Base-by-base conservation (phyloP, 2,888 invertebrate genomes). In the Caenorhabditis virilis region DNA sequence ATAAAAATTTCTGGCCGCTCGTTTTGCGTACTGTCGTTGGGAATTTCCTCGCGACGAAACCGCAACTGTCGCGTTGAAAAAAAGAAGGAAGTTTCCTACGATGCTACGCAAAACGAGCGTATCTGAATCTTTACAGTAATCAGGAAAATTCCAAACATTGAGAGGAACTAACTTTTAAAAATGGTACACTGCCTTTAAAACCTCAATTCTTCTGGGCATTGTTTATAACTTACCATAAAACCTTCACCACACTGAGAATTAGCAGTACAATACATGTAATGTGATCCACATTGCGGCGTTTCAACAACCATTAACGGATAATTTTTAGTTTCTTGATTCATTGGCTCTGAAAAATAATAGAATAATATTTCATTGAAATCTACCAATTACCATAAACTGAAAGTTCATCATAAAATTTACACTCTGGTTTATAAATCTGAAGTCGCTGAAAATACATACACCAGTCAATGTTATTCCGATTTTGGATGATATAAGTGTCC, bases 351-450 rank as follows among this genome's bases (percentile, higher is more conserved):
- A 42, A 35, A 30, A 36, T n/a, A 13, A 13, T 9, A 15, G 15
- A 46, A 46, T 30, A 5, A 13, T 30, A 9, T 30, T 30, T 30
- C 13, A 27, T 48, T 47, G 22, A 30, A 53, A 45, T 11, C 11
- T 5, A 38, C n/a, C n/a, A n/a, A n/a, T n/a, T n/a, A n/a, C n/a
- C n/a, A 20, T 38, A 18, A 38, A 38, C 38, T 7, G 4, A 9
- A 9, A 9, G 38, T n/a, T 58, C 54, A 46, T 63, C 54, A 46
- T 63, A 58, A 48, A 63, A 63, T 42, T 63, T 63, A 30, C 63
- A 63, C 26, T 63, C 63, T 7, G 63, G 63, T 27, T 63, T 63
- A 46, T 63, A 63, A 35, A 63, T 63, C 13, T 58, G 57, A 22
- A 63, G 54, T 2, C 53, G 42, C 49, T 63, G 63, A 38, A 63